phyloP scores from a whole-genome alignment of 1,140 invertebrate species.

The Solenopsis invicta region DNA sequence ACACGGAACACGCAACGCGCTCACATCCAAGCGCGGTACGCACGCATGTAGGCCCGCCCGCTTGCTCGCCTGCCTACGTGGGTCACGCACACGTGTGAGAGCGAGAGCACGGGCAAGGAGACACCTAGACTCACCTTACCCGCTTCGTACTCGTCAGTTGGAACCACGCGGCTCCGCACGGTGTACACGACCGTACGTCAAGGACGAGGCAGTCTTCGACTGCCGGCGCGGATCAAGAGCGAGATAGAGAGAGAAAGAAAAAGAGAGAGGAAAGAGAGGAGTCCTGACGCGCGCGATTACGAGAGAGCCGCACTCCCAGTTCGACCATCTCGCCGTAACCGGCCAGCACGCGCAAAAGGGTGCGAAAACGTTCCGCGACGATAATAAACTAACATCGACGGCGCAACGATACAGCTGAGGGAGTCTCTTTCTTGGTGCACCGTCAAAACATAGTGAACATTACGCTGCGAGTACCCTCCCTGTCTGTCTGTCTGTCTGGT shows the following conservation, averaged over 20 bases:
- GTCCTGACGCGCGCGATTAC: slow-evolving; percentile 55
- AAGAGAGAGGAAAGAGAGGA: slow-evolving; percentile 14
- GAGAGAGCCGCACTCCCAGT: slow-evolving; percentile 57
- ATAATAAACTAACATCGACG: slow-evolving; percentile 15
- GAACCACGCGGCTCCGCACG: slow-evolving; percentile 86
- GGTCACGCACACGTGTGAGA: slow-evolving; percentile 66
- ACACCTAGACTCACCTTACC: slow-evolving; percentile 81
- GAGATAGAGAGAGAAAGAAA: background rate
- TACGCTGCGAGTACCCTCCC: background rate
- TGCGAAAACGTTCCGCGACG: slow-evolving; percentile 39
- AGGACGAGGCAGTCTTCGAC: slow-evolving; percentile 76
- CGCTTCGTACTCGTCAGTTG: slow-evolving; percentile 83
- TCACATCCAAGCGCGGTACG: slow-evolving; percentile 54
- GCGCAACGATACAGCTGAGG: background rate
- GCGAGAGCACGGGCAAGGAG: slow-evolving; percentile 68
- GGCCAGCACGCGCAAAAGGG: slow-evolving; percentile 50
- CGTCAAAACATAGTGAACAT: slow-evolving; percentile 20
- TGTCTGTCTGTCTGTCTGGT: too few species aligned
- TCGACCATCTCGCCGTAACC: slow-evolving; percentile 57
- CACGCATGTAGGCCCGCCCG: slow-evolving; percentile 27
- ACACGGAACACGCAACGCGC: slow-evolving; percentile 17
- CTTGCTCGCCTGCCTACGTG: slow-evolving; percentile 70
- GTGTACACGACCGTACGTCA: slow-evolving; percentile 84
- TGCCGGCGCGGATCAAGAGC: slow-evolving; percentile 28
- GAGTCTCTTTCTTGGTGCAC: slow-evolving; percentile 4